phyloP scores from a whole-genome alignment of 1,140 invertebrate species.

The Zophobas morio region DNA sequence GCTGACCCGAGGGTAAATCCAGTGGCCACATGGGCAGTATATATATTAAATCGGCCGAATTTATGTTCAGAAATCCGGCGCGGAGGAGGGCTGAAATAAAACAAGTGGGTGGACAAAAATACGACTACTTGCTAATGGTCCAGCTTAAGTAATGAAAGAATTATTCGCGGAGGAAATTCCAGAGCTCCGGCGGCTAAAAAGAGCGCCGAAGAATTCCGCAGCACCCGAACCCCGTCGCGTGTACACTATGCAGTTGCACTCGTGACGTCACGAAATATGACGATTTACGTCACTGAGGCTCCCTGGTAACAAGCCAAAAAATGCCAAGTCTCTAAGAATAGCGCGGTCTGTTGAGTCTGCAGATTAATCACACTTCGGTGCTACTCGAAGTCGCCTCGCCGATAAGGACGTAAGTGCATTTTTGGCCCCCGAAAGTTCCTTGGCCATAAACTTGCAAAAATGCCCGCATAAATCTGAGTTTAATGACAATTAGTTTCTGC shows the following conservation, averaged over 20 bases:
- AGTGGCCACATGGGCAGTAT: too few species aligned
- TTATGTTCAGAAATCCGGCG: neutral
- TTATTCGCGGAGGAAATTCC: neutral
- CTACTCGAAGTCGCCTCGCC: conserved; percentile 22
- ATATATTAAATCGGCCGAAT: neutral
- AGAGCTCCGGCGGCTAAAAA: neutral
- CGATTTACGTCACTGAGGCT: conserved; percentile 25
- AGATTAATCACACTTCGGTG: conserved; percentile 27
- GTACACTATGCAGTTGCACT: conserved; percentile 6
- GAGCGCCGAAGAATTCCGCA: too few species aligned
- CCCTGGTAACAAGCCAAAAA: conserved; percentile 37
- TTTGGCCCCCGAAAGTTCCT: conserved; percentile 4
- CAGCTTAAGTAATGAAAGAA: neutral
- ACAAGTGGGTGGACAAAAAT: conserved; percentile 9
- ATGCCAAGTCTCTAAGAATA: conserved; percentile 24
- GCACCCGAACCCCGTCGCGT: neutral
- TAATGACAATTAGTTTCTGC: conserved; percentile 37
- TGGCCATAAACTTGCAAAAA: conserved; percentile 37
- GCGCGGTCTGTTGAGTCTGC: conserved; percentile 28
- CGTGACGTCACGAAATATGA: conserved; percentile 36
- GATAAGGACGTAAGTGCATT: conserved; percentile 33
- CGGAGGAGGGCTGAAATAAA: neutral
- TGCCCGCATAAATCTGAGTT: conserved; percentile 18
- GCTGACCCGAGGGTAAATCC: too few species aligned
- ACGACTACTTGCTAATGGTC: neutral